Conservation (phyloP, 2,888 invertebrate species). For the Lysandra bellargus region DNA sequence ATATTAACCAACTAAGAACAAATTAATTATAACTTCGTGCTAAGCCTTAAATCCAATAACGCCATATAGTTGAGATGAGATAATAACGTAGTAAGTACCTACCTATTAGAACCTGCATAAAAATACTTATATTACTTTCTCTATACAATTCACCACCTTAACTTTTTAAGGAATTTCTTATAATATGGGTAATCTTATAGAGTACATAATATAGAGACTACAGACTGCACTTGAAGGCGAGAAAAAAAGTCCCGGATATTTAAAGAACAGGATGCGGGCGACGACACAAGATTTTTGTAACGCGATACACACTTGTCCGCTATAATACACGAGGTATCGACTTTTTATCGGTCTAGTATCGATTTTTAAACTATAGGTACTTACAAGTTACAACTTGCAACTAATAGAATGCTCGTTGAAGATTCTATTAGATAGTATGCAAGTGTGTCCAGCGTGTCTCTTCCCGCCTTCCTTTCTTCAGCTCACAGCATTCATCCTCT, state of each 20-base stretch:
- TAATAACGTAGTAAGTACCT: no score
- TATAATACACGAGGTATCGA: conserved; percentile 15
- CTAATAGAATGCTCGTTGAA: background rate
- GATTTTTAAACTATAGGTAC: background rate
- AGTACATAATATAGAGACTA: background rate
- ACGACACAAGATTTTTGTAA: conserved; percentile 44
- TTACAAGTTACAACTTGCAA: background rate
- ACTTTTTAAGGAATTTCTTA: no score
- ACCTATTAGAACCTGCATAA: no score
- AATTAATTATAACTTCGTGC: background rate
- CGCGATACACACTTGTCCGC: conserved; percentile 39
- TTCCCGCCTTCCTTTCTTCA: no score
- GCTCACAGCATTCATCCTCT: no score
- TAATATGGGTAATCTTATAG: no score
- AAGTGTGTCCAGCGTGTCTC: no score
- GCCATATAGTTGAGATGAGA: background rate
- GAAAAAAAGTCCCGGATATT: conserved; percentile 44
- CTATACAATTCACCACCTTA: background rate
- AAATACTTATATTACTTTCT: background rate
- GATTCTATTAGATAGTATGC: no score
- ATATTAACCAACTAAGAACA: background rate
- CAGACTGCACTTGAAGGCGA: conserved; percentile 33
- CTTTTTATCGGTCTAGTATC: conserved; percentile 28
- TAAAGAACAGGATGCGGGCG: conserved; percentile 57
- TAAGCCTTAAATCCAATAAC: background rate